Conservation (phyloP, 2,113 vertebrate genomes). For the Cyanoderma ruficeps region DNA sequence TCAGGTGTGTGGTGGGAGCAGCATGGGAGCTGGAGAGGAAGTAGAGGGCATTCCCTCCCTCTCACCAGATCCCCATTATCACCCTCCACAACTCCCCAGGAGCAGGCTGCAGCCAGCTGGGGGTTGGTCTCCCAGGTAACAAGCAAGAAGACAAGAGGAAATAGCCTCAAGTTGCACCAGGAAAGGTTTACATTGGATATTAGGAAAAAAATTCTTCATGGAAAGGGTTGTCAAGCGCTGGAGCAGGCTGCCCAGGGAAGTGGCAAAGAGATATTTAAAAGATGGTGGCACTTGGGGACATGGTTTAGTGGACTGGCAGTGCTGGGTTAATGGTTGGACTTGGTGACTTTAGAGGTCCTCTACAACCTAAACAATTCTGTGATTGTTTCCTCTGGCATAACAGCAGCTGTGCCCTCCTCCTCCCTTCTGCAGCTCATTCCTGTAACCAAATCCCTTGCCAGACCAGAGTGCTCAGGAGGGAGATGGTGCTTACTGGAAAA, state of each 20-base stretch:
- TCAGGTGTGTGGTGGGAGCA: neutral
- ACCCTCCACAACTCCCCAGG: neutral
- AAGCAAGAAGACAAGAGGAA: neutral
- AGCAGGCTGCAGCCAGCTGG: neutral
- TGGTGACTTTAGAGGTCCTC: neutral
- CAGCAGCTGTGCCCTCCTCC: neutral
- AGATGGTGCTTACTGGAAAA: neutral
- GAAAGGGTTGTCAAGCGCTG: neutral
- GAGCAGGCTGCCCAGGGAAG: neutral
- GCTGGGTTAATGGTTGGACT: neutral
- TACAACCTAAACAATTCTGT: neutral
- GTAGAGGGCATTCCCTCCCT: neutral
- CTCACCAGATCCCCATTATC: fast-evolving
- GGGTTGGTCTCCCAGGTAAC: fast-evolving
- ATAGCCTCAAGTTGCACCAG: neutral
- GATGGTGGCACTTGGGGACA: neutral
- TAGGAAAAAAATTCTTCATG: neutral
- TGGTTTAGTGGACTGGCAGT: neutral
- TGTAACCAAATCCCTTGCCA: neutral
- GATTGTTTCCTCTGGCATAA: neutral
- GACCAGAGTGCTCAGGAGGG: neutral
- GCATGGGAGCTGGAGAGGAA: fast-evolving
- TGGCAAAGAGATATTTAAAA: neutral
- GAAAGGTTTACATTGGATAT: neutral
- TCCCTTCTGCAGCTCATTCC: neutral